Evolutionary conservation across 1,140 invertebrate genomes (phyloP).

Genomic region (Notospermus geniculatus): DNA sequence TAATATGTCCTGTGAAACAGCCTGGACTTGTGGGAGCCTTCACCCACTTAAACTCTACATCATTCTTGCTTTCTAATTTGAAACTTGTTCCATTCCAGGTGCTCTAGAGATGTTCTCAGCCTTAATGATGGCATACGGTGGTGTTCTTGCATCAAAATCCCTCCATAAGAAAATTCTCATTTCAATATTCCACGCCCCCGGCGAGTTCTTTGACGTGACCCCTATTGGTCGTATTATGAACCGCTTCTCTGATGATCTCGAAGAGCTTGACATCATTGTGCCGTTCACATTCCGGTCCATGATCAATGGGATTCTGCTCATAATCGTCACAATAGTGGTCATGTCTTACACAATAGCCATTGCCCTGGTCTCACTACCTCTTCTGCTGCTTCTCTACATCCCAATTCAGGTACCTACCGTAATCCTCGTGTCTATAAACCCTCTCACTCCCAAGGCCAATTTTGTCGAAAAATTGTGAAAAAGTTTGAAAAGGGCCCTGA

Average conservation of each 20-base stretch:
- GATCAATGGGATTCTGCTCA: constrained; percentile 63
- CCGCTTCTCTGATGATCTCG: constrained; percentile 63
- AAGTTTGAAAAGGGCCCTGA: not conserved
- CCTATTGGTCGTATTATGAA: constrained; percentile 77
- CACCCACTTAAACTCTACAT: too few relatives aligned
- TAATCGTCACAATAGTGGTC: constrained; percentile 80
- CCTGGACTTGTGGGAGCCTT: too few relatives aligned
- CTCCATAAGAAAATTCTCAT: constrained; percentile 44
- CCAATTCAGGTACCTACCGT: constrained; percentile 66
- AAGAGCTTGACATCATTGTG: constrained; percentile 56
- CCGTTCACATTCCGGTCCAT: constrained; percentile 59
- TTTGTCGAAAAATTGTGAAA: not conserved
- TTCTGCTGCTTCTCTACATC: constrained; percentile 85
- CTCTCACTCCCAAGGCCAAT: not conserved
- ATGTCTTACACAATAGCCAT: constrained; percentile 84
- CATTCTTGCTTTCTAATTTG: too few relatives aligned
- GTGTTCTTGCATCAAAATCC: constrained; percentile 45
- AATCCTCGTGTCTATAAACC: not conserved
- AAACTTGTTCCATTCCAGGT: constrained; percentile 33
- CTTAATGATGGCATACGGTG: constrained; percentile 43
- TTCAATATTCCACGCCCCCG: constrained; percentile 66
- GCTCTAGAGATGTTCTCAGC: constrained; percentile 35
- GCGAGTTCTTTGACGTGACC: constrained; percentile 74
- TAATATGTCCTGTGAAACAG: too few relatives aligned
- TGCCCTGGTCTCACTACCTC: constrained; percentile 76